phyloP scores from a whole-genome alignment of 2,797 vertebrate genomes.

The Pelobates cultripes region DNA sequence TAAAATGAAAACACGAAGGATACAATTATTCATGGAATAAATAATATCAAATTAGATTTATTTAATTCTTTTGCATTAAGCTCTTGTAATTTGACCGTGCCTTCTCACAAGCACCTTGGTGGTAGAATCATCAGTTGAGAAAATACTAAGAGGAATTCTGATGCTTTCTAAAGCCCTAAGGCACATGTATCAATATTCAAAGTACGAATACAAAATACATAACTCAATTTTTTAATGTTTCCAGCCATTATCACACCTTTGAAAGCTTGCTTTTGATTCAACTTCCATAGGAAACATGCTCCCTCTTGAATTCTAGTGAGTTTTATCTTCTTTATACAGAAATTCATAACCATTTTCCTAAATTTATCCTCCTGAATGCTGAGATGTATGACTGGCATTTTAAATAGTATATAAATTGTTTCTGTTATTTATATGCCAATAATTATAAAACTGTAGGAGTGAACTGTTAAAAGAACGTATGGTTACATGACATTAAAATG shows the following conservation, averaged over 20 bases:
- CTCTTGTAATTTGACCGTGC: no score
- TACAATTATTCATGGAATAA: no score
- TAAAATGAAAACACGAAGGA: no score
- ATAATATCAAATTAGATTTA: no score
- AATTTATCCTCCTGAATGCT: background rate
- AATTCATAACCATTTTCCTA: conserved; percentile 2
- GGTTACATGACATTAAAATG: no score
- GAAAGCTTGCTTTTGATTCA: conserved; percentile 5
- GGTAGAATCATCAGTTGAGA: background rate
- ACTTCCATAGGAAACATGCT: conserved; percentile 10
- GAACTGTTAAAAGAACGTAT: no score
- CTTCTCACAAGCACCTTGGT: no score
- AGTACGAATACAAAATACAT: conserved; percentile 12
- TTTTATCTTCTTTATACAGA: background rate
- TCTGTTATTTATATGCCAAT: background rate
- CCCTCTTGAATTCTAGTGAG: background rate
- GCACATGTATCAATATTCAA: conserved; percentile 4
- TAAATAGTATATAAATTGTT: conserved; percentile 23
- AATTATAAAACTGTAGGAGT: no score
- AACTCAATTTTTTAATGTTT: conserved; percentile 2
- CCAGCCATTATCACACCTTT: conserved; percentile 13
- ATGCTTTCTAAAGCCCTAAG: background rate
- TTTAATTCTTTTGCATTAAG: no score
- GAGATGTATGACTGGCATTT: background rate
- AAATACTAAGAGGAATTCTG: background rate